These are phyloP conservation scores for Agapornis canus DNA, from an alignment of 2,797 vertebrate genomes.

Conservation along the genomic window DNA sequence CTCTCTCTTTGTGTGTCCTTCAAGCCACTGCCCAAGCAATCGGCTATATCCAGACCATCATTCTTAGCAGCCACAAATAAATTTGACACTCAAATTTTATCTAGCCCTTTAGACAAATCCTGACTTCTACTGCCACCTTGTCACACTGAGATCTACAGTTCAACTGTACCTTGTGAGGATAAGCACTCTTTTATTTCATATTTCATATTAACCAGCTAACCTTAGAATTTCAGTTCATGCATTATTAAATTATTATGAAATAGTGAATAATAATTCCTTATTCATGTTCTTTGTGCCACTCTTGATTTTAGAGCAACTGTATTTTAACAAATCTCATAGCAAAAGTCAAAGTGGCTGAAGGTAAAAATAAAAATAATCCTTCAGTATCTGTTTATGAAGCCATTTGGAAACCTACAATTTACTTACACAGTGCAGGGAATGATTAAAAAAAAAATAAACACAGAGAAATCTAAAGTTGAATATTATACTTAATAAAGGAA, in stretches of 20 bases:
- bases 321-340: not conserved
- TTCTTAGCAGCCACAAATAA: not conserved
- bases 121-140: rapidly evolving
- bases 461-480: not conserved
- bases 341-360: not conserved
- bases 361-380: not conserved
- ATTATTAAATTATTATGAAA: not conserved
- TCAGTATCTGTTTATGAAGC: not conserved
- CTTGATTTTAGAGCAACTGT: not conserved
- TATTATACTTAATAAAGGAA: not conserved
- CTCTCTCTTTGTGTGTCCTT: not conserved
- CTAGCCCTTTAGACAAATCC: not conserved
- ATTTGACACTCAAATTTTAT: not conserved
- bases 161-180: not conserved
- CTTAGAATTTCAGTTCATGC: not conserved
- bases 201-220: not conserved
- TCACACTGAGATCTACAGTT: rapidly evolving
- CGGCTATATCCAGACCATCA: rapidly evolving
- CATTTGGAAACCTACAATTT: not conserved
- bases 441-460: not conserved
- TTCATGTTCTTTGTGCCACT: not conserved
- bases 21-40: not conserved
- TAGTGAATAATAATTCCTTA: not conserved
- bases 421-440: rapidly evolving
- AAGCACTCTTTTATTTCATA: not conserved